Evolutionary conservation across 1,140 invertebrate genomes (phyloP), one percentile per base, ranked within the genome.

Genomic region (Steinernema khuongi): DNA sequence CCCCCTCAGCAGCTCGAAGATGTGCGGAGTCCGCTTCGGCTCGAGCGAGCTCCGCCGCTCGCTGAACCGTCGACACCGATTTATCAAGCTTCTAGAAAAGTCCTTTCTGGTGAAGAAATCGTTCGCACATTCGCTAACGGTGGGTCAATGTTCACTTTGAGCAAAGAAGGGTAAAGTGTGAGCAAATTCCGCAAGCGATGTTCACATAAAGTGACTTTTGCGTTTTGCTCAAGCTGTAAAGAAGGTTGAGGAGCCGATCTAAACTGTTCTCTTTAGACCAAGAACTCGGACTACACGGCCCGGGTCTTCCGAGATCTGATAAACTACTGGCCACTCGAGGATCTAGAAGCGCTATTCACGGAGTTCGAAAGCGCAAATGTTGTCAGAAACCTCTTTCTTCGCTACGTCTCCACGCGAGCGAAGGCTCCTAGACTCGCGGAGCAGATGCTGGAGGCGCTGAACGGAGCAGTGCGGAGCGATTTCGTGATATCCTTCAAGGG

Each of bases 301-400:
- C 74, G 67, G 22, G 31, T 73, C 1, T 75, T 75, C 31, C 19
- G 31, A 18, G 74, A 75, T 26, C 29, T 75, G n/a, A 74, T 75
- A 4, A 30, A 26, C 22, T 33, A 32, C 29, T 75, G 74, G 74
- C 43, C 31, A 68, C 14, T 31, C 1, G 72, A 77, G n/a, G 74
- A 75, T 74, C 22, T 75, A 1, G 73, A 75, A 44, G 32, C 68
- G 1, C 43, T 74, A 29, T 26, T 77, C 17, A 17, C 31, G 28
- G 74, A 75, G 31, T 75, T 75, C 30, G 30, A 77, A 31, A 67
- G 72, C 26, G 33, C 67, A 7, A 36, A 76, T 67, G n/a, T 76
- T 1, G 44, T 75, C 19, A 50, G 41, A 31, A 32, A 75, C 30
- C 74, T 75, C 7, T 33, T 41, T 32, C 33, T 67, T 11, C 30